A percentile compares a stretch with the other conserved stretches of the same genome.
phyloP scores from a whole-genome alignment of 2,888 invertebrate species.

The Himalopsyche tibetana region DNA sequence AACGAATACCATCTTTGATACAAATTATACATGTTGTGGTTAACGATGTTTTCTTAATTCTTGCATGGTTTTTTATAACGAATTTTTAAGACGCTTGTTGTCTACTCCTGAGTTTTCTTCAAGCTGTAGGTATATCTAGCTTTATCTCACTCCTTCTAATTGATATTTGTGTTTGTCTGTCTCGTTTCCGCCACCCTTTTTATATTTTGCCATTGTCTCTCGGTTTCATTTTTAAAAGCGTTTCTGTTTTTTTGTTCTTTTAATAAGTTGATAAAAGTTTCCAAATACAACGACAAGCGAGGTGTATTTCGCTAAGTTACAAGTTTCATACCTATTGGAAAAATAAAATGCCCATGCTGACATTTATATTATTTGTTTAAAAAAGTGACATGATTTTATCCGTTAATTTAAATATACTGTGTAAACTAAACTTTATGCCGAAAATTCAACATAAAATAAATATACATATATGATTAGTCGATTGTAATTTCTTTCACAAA shows the following conservation, averaged over 20 bases:
- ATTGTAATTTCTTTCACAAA: no score
- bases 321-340: conserved; percentile 23
- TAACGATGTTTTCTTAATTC: no score
- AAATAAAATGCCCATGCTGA: conserved; percentile 1
- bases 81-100: background rate
- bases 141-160: conserved; percentile 26
- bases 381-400: no score
- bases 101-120: background rate
- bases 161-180: conserved; percentile 42
- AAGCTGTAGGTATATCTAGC: conserved; percentile 12
- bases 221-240: conserved; percentile 63
- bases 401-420: no score
- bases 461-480: no score
- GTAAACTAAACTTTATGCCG: no score
- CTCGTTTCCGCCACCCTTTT: conserved; percentile 17
- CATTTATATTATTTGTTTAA: background rate
- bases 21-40: no score
- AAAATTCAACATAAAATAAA: no score
- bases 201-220: conserved; percentile 47
- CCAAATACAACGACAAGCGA: conserved; percentile 57
- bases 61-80: no score
- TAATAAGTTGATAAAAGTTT: conserved; percentile 64
- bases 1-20: no score
- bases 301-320: conserved; percentile 41
- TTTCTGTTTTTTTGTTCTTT: conserved; percentile 56